Conservation (phyloP, 2,113 vertebrate species). For the Cheirogaleus medius region DNA sequence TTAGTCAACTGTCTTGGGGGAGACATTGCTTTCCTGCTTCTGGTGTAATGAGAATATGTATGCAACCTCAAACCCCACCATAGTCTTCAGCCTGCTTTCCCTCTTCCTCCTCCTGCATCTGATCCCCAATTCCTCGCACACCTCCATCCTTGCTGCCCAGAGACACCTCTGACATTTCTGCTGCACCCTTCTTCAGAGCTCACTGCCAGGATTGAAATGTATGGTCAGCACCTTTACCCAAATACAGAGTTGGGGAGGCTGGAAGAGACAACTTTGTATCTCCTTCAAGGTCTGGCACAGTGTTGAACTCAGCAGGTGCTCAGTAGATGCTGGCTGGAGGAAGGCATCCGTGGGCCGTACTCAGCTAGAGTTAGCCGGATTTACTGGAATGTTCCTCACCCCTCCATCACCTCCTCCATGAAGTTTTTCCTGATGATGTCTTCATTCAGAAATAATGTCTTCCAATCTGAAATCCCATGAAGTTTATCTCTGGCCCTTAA, state of each 20-base stretch:
- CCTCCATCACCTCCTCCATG: not conserved
- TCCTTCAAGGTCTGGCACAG: not conserved
- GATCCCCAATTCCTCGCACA: not conserved
- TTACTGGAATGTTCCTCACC: not conserved
- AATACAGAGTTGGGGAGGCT: not conserved
- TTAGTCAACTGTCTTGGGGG: not conserved
- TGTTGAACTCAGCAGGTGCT: not conserved
- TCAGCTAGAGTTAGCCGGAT: not conserved
- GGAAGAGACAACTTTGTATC: not conserved
- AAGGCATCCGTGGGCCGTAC: not conserved
- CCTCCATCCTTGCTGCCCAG: not conserved
- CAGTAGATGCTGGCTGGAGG: not conserved
- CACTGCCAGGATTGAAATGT: not conserved
- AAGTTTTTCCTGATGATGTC: not conserved
- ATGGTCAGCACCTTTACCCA: not conserved
- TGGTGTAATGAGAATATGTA: not conserved
- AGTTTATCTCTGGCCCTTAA: not conserved
- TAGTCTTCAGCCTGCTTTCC: not conserved
- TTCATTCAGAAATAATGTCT: not conserved
- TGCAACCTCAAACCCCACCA: not conserved
- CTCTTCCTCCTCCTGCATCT: not conserved
- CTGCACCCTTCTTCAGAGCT: not conserved
- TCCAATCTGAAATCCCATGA: not conserved
- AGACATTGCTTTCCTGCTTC: not conserved
- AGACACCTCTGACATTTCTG: not conserved